These are phyloP conservation scores for Tautogolabrus adspersus DNA, from an alignment of 2,113 vertebrate species.

Conservation along the genomic window DNA sequence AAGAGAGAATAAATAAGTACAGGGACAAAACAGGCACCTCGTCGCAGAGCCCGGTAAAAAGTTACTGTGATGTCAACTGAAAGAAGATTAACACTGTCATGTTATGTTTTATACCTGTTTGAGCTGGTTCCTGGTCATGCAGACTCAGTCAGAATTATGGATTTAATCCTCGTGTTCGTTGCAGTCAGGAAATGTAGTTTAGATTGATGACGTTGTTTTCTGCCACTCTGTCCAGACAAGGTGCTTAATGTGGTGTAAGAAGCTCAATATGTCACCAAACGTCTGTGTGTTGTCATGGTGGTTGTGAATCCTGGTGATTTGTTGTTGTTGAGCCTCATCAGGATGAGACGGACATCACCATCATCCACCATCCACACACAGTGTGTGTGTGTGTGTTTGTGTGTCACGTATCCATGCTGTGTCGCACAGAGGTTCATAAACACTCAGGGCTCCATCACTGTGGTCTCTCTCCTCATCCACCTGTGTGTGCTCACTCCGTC, in stretches of 20 bases:
- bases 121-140: too few species aligned
- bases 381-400: constrained; percentile 12
- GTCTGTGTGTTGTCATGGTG: background rate
- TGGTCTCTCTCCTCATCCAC: constrained; percentile 4
- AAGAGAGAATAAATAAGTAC: too few species aligned
- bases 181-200: too few species aligned
- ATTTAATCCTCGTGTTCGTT: too few species aligned
- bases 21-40: too few species aligned
- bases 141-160: too few species aligned
- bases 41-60: background rate
- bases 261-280: background rate
- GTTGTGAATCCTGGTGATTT: background rate
- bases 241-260: background rate
- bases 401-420: constrained; percentile 16
- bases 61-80: too few species aligned
- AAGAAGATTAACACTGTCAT: too few species aligned
- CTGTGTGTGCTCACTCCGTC: background rate
- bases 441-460: constrained; percentile 1
- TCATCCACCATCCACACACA: constrained; percentile 1
- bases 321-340: background rate
- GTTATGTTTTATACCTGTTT: too few species aligned
- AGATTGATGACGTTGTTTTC: too few species aligned
- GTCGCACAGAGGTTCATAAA: background rate
- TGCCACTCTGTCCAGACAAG: too few species aligned
- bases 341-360: constrained; percentile 6